Evolutionary conservation across 2,113 vertebrate species (phyloP).

Genomic region (Hyperoodon ampullatus): DNA sequence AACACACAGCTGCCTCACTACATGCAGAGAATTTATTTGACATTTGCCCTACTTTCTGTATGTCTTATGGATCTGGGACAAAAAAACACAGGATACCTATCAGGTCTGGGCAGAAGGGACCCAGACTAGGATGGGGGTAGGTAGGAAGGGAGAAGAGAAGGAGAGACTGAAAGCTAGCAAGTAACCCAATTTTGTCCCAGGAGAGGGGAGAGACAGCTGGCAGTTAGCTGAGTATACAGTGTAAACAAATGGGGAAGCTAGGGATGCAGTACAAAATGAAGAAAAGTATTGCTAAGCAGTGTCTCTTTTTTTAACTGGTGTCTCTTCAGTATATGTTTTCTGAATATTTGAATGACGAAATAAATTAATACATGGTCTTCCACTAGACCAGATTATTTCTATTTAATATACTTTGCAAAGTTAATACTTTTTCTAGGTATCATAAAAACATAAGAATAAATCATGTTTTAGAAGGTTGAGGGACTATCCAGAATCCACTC

Average conservation of each 20-base stretch:
- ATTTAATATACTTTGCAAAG: constrained; percentile 25
- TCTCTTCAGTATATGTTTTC: neutral
- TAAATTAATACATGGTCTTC: neutral
- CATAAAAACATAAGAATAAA: constrained; percentile 14
- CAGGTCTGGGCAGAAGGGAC: neutral
- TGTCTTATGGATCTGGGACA: neutral
- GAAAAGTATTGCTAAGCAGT: neutral
- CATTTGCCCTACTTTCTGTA: neutral
- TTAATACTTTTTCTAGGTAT: neutral
- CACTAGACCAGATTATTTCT: neutral
- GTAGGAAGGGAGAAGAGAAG: neutral
- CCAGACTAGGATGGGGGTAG: neutral
- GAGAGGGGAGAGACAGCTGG: constrained; percentile 45
- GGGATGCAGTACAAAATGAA: neutral
- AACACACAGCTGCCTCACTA: neutral
- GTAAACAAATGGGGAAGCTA: neutral
- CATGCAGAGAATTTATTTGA: neutral
- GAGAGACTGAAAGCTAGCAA: neutral
- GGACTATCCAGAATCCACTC: neutral
- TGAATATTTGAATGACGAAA: neutral
- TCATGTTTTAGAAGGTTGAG: neutral
- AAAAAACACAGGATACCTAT: neutral
- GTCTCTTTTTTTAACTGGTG: neutral
- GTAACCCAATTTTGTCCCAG: neutral
- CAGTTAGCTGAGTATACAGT: neutral